Base-by-base conservation (phyloP, 2,113 vertebrate genomes). In the Coracopsis vasa region DNA sequence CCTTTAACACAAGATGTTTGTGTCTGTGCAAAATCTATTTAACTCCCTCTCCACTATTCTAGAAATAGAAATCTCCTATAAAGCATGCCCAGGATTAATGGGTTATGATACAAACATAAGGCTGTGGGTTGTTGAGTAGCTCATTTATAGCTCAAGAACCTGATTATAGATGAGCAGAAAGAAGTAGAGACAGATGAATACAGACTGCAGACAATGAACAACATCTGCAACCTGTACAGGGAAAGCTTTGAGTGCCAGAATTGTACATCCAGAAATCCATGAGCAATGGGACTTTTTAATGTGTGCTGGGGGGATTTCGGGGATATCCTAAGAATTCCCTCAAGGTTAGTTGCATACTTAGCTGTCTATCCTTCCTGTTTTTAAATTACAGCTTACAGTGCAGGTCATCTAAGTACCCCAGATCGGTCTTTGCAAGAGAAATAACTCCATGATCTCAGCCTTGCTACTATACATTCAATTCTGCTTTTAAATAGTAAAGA, bases 101-200 rank as follows among this genome's bases (percentile, higher is more conserved):
- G 64, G 44, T 71, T 86, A 41, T 54, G 69, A 51, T 70, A 48
- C 0, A 0, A 93, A 71, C 93, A 88, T 65, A 93, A 88, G 92
- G 80, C 61, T 91, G 61, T 48, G 61, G 33, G 47, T n/a, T 89
- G 85, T 80, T 1, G 16, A 92, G 39, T 70, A 86, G 72, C 88
- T 92, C 82, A 72, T 96, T 88, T 97, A 80, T 84, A 93, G 77
- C 86, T 95, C 69, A 80, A 92, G 86, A 95, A 91, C 86, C 91
- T 87, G 93, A 89, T 96, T 96, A 87, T 67, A n/a, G 80, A 91
- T 84, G 95, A 95, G 84, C 62, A 94, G 91, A 84, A 94, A 60
- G 69, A 87, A 82, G 78, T 14, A 75, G 82, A 93, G 75, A 79
- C 66, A 87, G 86, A 96, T 94, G 92, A 96, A 87, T 65, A 69